phyloP scores from a whole-genome alignment of 2,113 vertebrate species.

The Chaetorhynchus papuensis region DNA sequence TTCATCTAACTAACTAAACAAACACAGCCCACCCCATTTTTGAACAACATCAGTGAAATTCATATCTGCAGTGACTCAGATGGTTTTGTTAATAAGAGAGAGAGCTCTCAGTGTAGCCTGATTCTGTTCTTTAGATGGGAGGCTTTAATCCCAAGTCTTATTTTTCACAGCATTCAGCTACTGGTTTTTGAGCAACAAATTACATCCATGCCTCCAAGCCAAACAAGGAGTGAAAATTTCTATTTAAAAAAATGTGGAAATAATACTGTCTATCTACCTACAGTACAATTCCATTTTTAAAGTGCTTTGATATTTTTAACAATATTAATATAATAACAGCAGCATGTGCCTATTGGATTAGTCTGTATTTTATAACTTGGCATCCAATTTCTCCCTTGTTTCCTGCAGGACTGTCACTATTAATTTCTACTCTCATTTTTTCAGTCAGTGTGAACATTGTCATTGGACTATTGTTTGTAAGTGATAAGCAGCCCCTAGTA shows the following conservation, averaged over 20 bases:
- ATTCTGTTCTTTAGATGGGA: slow-evolving; percentile 35
- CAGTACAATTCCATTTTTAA: slow-evolving; percentile 69
- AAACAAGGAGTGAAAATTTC: slow-evolving; percentile 63
- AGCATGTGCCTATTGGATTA: slow-evolving; percentile 79
- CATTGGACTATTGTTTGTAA: slow-evolving; percentile 71
- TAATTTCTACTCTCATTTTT: slow-evolving; percentile 78
- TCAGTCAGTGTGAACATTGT: slow-evolving; percentile 67
- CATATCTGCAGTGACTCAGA: slow-evolving; percentile 19
- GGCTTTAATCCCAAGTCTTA: slow-evolving; percentile 43
- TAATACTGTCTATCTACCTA: slow-evolving; percentile 61
- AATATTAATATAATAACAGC: slow-evolving; percentile 79
- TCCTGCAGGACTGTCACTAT: slow-evolving; percentile 76
- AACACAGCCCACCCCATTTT: not conserved
- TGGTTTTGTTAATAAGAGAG: slow-evolving; percentile 31
- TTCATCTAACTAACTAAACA: not conserved
- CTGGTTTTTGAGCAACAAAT: slow-evolving; percentile 48
- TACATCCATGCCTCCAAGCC: slow-evolving; percentile 55
- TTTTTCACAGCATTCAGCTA: slow-evolving; percentile 44
- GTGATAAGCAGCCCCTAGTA: slow-evolving; percentile 67
- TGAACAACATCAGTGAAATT: slow-evolving; percentile 23
- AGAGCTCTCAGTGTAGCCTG: not conserved
- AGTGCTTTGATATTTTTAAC: slow-evolving; percentile 77
- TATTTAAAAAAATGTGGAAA: slow-evolving; percentile 60
- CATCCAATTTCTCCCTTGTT: slow-evolving; percentile 78
- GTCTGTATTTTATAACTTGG: slow-evolving; percentile 77